Conservation (phyloP, 2,113 vertebrate species). For the Cyanoliseus patagonus region DNA sequence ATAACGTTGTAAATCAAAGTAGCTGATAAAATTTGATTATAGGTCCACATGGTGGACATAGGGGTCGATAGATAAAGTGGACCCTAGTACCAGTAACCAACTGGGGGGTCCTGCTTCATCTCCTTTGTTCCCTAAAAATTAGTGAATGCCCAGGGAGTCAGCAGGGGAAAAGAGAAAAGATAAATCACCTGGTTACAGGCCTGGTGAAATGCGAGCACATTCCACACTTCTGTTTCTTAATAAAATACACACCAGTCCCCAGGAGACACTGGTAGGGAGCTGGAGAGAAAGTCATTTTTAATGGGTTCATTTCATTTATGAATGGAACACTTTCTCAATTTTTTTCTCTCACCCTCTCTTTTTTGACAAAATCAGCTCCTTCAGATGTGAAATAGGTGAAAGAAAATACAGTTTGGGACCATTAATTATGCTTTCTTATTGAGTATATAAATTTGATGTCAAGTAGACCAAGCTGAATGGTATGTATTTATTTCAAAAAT, state of each 20-base stretch:
- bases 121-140: constrained; percentile 9
- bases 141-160: background rate
- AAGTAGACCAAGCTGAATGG: constrained; percentile 67
- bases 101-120: accelerated
- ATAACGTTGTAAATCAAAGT: background rate
- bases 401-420: constrained; percentile 71
- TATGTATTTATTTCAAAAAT: constrained; percentile 82
- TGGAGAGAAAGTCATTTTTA: constrained; percentile 31
- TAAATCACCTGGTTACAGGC: background rate
- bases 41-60: background rate
- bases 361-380: constrained; percentile 58
- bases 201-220: background rate
- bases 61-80: background rate
- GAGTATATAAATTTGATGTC: constrained; percentile 81
- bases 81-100: background rate
- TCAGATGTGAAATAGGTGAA: constrained; percentile 74
- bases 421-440: constrained; percentile 82
- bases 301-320: constrained; percentile 58
- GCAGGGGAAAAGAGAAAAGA: background rate
- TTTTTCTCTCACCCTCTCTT: background rate
- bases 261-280: constrained; percentile 10
- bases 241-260: constrained; percentile 27
- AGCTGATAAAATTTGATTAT: background rate
- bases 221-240: constrained; percentile 36
- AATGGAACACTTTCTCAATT: constrained; percentile 48